Evolutionary conservation across 23 tunicate species (phyloP), one percentile per base, ranked within the genome.

Genomic region (Ascidia mentula): DNA sequence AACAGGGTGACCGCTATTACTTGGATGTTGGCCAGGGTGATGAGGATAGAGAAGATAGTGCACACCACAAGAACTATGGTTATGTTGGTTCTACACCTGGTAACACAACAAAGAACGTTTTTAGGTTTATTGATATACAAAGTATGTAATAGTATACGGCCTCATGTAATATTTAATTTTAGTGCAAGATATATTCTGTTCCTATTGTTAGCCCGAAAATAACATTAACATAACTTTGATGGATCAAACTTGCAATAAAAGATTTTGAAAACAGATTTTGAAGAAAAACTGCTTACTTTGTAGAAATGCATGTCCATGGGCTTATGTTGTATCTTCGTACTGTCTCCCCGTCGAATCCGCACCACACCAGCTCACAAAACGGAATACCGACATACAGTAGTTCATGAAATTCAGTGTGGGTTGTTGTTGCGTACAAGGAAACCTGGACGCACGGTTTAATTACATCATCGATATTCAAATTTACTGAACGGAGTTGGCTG

Each of bases 391-490:
- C 59, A 0, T 45, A 22, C 15, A 86, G 37, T 7, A 40, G 33
- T 74, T 86, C 90, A 33, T 73, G 83, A 38, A 40, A 86, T 0
- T 84, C 40, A 8, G 65, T 79, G 33, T 24, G 35, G 12, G 73
- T 75, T 9, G 77, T 17, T 40, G 85, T 32, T 31, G 40, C 84
- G 40, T 60, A 90, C 59, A 85, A 40, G 7, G 89, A 85, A 7
- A 90, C 86, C 39, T 90, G 96, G 30, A 80, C 59, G 74, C 96
- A 90, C 9, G 96, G 96, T 30, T 73, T 20, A 6, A 34, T n/a
- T 53, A 83, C 34, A 20, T 83, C 88, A 24, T 83, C 84, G 13
- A 45, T 46, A 6, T 6, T 15, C 5, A 77, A 22, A 15, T 32
- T 30, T 12, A 30, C 7, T 6, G 12, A 34, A 1, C 22, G 42